phyloP scores from a whole-genome alignment of 1,140 invertebrate species.

The Saxidomus purpurata region DNA sequence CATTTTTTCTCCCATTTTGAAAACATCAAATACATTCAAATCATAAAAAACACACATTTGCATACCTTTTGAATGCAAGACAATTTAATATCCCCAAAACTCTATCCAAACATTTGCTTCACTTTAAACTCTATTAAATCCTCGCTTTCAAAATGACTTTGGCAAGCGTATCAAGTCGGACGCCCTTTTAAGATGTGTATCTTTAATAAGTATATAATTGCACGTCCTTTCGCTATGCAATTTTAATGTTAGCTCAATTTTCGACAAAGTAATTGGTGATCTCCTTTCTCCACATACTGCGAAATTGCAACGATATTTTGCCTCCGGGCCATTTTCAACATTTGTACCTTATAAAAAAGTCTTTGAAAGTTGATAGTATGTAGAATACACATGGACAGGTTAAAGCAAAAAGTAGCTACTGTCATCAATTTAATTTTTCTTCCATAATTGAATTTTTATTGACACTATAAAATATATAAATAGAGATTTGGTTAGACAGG shows the following conservation, averaged over 20 bases:
- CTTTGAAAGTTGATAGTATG: neutral
- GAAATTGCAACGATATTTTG: slow-evolving; percentile 11
- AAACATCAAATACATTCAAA: slow-evolving; percentile 9
- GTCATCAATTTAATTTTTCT: slow-evolving; percentile 37
- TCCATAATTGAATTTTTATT: slow-evolving; percentile 26
- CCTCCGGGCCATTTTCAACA: slow-evolving; percentile 11
- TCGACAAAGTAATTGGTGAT: slow-evolving; percentile 23
- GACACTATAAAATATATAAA: neutral
- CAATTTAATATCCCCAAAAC: slow-evolving; percentile 23
- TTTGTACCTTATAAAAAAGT: slow-evolving; percentile 4
- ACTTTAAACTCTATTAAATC: slow-evolving; percentile 10
- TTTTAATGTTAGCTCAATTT: slow-evolving; percentile 36
- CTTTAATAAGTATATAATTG: slow-evolving; percentile 29
- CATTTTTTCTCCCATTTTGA: neutral
- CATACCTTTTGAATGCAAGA: neutral
- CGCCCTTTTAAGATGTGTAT: slow-evolving; percentile 3
- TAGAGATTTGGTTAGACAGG: too few species aligned
- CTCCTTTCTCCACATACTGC: slow-evolving; percentile 9
- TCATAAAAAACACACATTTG: slow-evolving; percentile 4
- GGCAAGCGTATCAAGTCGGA: slow-evolving; percentile 30
- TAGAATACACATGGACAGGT: neutral
- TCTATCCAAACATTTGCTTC: neutral
- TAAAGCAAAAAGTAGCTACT: neutral
- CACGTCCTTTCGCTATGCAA: neutral
- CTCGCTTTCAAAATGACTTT: neutral